Percentiles rank a stretch among this genome's conserved stretches.
Conservation (phyloP, 2,888 invertebrate genomes). For the Nezara viridula region DNA sequence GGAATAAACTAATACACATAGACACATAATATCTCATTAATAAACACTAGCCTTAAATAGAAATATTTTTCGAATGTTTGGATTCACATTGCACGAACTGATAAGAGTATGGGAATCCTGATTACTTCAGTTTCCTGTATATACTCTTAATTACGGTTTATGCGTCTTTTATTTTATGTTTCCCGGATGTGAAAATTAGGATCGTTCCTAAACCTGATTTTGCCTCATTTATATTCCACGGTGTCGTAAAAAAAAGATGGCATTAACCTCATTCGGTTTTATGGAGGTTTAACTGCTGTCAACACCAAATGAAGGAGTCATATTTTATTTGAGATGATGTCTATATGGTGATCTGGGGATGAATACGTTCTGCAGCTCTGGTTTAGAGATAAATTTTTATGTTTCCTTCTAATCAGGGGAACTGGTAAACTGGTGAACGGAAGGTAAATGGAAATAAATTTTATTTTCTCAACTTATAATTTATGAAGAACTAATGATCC, state of each 20-base stretch:
- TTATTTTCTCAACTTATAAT: not conserved
- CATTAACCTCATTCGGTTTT: constrained; percentile 42
- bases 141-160: constrained; percentile 25
- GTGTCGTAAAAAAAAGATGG: constrained; percentile 37
- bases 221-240: not conserved
- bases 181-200: constrained; percentile 31
- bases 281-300: constrained; percentile 37
- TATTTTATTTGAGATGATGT: constrained; percentile 25
- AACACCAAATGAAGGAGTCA: constrained; percentile 22
- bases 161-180: constrained; percentile 5
- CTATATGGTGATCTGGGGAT: constrained; percentile 28
- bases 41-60: too few relatives aligned
- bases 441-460: not conserved
- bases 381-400: not conserved
- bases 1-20: too few relatives aligned
- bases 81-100: not conserved
- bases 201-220: constrained; percentile 7
- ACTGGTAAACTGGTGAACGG: not conserved
- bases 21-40: too few relatives aligned
- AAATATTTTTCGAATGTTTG: not conserved
- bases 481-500: not conserved
- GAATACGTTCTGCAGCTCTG: not conserved
- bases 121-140: not conserved
- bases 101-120: not conserved
- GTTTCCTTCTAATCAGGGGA: not conserved